A percentile compares a stretch with the other conserved stretches of the same genome.
phyloP scores from a whole-genome alignment of 2,113 vertebrate genomes.

The Piprites chloris region DNA sequence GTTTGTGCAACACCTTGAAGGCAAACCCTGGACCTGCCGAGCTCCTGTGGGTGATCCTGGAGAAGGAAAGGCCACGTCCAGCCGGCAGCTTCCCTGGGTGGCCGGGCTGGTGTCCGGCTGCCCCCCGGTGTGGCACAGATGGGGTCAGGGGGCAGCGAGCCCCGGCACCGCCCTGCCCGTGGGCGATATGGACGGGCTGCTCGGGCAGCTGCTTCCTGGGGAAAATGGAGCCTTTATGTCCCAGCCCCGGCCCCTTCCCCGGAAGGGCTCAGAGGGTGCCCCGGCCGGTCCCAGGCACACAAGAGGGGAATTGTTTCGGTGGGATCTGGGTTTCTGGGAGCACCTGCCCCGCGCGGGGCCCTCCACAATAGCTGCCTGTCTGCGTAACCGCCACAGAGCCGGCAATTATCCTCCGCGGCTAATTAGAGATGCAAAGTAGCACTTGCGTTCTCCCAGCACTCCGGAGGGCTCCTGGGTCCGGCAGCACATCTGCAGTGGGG shows the following conservation, averaged over 20 bases:
- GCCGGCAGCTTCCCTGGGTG: accelerated
- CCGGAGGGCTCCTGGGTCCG: not conserved
- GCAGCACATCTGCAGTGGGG: not conserved
- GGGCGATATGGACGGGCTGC: not conserved
- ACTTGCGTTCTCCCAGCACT: conserved; percentile 12
- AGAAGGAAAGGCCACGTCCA: not conserved
- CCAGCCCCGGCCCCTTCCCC: not conserved
- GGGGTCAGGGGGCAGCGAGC: not conserved
- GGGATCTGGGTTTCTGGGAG: conserved; percentile 41
- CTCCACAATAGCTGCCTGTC: conserved; percentile 65
- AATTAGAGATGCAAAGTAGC: conserved; percentile 62
- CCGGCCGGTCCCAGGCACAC: conserved; percentile 23
- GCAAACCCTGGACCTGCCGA: not conserved
- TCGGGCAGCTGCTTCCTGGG: not conserved
- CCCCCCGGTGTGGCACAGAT: accelerated
- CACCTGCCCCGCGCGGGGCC: conserved; percentile 39
- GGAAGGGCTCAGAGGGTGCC: conserved; percentile 35
- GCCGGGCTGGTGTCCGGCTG: accelerated
- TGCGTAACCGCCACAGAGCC: conserved; percentile 21
- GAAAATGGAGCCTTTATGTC: conserved; percentile 60
- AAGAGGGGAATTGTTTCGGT: conserved; percentile 57
- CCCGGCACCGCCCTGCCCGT: accelerated
- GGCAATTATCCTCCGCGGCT: conserved; percentile 55
- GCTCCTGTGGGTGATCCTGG: not conserved
- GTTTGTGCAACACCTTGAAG: not conserved